These are phyloP conservation scores for Andinoacara biseriatus DNA, from an alignment of 2,113 vertebrate species.

Conservation along the genomic window DNA sequence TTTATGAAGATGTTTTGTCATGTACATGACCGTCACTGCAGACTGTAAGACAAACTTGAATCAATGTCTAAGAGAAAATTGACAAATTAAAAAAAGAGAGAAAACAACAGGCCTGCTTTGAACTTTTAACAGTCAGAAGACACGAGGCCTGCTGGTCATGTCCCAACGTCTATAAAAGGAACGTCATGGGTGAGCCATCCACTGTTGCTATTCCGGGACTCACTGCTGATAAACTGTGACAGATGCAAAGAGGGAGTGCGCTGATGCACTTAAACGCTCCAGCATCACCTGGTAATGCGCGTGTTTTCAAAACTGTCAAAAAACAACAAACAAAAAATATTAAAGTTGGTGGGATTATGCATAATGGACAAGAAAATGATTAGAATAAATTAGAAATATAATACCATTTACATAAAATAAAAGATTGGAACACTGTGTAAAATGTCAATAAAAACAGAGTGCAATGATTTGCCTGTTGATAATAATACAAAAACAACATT, in stretches of 20 bases:
- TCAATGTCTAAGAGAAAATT: background rate
- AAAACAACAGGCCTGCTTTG: background rate
- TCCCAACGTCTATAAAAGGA: constrained; percentile 93
- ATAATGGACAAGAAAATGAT: background rate
- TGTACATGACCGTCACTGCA: background rate
- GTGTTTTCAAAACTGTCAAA: constrained; percentile 33
- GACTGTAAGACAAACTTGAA: background rate
- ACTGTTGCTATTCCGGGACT: constrained; percentile 91
- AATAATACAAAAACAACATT: background rate
- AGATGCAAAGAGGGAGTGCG: constrained; percentile 90
- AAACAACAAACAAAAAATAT: background rate
- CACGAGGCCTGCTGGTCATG: constrained; percentile 64
- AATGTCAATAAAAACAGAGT: background rate
- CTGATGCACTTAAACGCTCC: constrained; percentile 69
- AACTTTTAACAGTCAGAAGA: constrained; percentile 26
- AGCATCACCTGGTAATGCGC: constrained; percentile 49
- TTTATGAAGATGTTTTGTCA: background rate
- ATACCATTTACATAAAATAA: background rate
- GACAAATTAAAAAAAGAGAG: background rate
- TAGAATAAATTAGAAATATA: background rate
- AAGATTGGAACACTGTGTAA: background rate
- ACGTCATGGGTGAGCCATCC: constrained; percentile 72
- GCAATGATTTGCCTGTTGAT: background rate
- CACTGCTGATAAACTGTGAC: constrained; percentile 88
- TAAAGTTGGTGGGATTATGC: background rate